Percentiles rank a stretch among this genome's conserved stretches.
These are phyloP conservation scores for Dasyprocta punctata DNA, from an alignment of 2,113 vertebrate species.

Conservation along the genomic window DNA sequence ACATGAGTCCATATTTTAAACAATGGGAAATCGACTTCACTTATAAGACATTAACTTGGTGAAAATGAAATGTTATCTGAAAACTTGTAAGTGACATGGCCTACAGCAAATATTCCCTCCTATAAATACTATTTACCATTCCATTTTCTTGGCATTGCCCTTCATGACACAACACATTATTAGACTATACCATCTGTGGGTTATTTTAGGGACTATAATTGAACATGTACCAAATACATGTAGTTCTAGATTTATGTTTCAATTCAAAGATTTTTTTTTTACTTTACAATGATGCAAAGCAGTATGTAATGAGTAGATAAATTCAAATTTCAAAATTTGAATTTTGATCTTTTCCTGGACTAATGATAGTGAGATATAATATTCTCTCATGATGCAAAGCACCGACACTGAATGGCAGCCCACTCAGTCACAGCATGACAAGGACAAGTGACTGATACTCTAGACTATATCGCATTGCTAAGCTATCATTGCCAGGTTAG, in stretches of 20 bases:
- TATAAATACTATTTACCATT: not conserved
- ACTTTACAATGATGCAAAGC: not conserved
- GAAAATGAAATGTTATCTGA: slow-evolving; percentile 5
- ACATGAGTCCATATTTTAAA: not conserved
- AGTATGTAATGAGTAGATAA: not conserved
- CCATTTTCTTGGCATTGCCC: not conserved
- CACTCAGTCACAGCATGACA: not conserved
- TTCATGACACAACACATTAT: not conserved
- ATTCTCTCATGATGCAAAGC: not conserved
- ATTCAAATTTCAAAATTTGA: not conserved
- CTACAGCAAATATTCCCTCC: not conserved
- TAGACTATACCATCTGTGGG: not conserved
- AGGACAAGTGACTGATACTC: not conserved
- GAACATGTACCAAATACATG: not conserved
- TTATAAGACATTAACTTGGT: not conserved
- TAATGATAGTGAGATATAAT: too few species aligned
- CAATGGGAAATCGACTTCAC: not conserved
- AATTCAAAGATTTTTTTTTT: not conserved
- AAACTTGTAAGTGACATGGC: not conserved
- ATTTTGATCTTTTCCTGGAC: too few species aligned
- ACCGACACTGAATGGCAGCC: not conserved
- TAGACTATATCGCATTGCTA: not conserved
- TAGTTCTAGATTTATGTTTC: not conserved
- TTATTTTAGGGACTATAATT: slow-evolving; percentile 2
- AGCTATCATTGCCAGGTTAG: not conserved